Evolutionary conservation across 2,797 vertebrate species (phyloP), one percentile per base, ranked within the genome.

Genomic region (Helarctos malayanus): DNA sequence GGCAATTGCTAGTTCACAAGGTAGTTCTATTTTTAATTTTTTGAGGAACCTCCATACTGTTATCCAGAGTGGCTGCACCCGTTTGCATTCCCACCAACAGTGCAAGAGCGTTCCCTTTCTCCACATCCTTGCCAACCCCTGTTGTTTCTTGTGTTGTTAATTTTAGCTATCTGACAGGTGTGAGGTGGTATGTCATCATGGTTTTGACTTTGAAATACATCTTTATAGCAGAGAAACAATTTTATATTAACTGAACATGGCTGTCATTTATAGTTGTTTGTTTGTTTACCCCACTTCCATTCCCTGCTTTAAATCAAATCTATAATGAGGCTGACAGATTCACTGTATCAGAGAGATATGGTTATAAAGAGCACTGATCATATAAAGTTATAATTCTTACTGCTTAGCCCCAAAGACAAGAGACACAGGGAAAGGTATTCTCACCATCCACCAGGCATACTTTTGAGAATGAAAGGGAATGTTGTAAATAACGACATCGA

Each of bases 201-300:
- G n/a, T 35, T 35, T 68, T 68, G 65, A 35, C 35, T 68, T 21
- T 94, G 76, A 90, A 83, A 73, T 29, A 47, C 38, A 65, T 29
- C 69, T 95, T 83, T 79, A 69, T 54, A 90, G 23, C 13, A 79
- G 14, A 91, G 27, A 87, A 83, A 79, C 61, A 38, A 82, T 47
- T 59, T 54, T 83, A 57, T 73, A 14, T 79, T 86, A 89, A 69
- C 32, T 83, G 41, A 59, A 59, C 52, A 5, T n/a, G 29, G n/a
- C 49, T 79, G 23, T 73, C 56, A 83, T 47, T 86, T 63, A 73
- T 11, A 80, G 11, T 69, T 83, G 41, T 27, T 47, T 65, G 29
- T 81, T 54, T 92, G 19, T 65, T 79, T 59, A 76, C 15, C 32
- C 21, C n/a, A 82, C 16, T 41, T n/a, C 27, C 23, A 63, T 68